Percentiles rank a stretch among this genome's conserved stretches.
Conservation (phyloP, 2,113 vertebrate genomes). For the Choloepus hoffmanni region DNA sequence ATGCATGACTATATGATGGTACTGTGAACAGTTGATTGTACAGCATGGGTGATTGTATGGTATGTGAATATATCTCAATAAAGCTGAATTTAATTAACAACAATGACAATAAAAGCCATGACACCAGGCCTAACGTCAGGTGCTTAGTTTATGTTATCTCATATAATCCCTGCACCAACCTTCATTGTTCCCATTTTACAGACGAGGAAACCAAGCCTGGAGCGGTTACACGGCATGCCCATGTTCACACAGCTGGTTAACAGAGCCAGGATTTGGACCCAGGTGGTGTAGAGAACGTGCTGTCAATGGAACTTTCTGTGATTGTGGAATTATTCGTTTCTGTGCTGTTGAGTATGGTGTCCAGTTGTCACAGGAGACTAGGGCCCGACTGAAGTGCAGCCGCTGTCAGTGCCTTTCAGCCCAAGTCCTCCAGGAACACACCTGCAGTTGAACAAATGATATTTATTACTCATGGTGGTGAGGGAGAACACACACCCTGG, state of each 20-base stretch:
- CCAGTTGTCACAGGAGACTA: not conserved
- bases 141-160: fast-evolving
- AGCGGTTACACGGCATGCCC: fast-evolving
- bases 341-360: not conserved
- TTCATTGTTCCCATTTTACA: not conserved
- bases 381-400: not conserved
- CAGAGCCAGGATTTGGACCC: not conserved
- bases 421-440: not conserved
- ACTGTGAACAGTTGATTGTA: no score
- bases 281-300: no score
- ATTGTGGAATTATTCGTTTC: no score
- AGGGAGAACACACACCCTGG: not conserved
- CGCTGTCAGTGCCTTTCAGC: not conserved
- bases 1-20: no score
- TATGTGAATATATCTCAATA: no score
- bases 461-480: not conserved
- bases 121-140: not conserved
- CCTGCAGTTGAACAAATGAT: fast-evolving
- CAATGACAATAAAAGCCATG: not conserved
- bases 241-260: not conserved
- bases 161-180: no score
- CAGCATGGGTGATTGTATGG: no score
- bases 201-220: not conserved
- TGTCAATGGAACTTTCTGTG: not conserved
- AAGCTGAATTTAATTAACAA: no score